Evolutionary conservation across 2,113 vertebrate genomes (phyloP).

Genomic region (Megaceryle maxima): DNA sequence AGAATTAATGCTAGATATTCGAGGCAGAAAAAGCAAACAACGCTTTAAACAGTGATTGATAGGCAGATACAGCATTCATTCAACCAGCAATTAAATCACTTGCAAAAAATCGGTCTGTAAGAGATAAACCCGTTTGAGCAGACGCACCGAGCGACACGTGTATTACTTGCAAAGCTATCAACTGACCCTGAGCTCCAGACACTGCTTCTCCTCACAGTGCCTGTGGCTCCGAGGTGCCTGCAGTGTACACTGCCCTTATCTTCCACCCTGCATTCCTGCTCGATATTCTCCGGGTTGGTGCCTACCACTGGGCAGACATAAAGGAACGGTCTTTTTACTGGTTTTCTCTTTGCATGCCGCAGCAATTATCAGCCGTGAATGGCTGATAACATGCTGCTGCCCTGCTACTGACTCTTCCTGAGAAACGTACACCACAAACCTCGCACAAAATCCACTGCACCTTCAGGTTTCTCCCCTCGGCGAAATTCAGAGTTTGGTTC

Average conservation of each 20-base stretch:
- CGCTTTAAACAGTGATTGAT: not conserved
- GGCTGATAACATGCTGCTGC: not conserved
- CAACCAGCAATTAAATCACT: not conserved
- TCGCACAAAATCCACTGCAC: accelerated
- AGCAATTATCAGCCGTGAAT: not conserved
- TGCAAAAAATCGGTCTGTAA: not conserved
- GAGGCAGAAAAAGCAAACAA: not conserved
- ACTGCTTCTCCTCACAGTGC: not conserved
- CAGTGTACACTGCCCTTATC: not conserved
- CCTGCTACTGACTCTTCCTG: not conserved
- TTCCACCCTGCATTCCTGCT: not conserved
- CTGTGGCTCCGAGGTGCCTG: not conserved
- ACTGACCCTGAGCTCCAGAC: not conserved
- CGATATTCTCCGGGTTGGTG: not conserved
- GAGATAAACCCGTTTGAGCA: not conserved
- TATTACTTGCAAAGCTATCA: accelerated
- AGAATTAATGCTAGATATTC: not conserved
- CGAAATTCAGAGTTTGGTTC: not conserved
- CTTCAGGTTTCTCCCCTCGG: not conserved
- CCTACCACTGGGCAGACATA: not conserved
- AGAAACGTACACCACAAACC: not conserved
- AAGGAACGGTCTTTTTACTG: not conserved
- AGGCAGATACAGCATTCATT: not conserved
- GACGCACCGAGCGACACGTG: not conserved
- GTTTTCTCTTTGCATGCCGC: not conserved